Evolutionary conservation across 2,888 invertebrate genomes (phyloP), one percentile per base, ranked within the genome.

Genomic region (Rugalucina vietnamica): DNA sequence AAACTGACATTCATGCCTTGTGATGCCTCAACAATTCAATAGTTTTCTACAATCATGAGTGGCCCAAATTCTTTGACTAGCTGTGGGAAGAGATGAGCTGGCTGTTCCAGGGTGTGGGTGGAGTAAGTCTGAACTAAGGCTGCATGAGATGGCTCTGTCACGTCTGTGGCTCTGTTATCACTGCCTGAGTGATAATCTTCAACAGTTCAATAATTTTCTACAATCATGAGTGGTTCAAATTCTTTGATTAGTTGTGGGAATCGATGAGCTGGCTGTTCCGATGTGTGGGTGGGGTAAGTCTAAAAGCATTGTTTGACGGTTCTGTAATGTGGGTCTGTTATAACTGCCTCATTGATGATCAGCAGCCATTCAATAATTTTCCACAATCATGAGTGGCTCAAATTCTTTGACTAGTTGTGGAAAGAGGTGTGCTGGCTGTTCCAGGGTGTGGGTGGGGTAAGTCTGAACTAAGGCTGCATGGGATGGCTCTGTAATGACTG

Each of bases 201-300:
- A n/a, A n/a, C n/a, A n/a, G n/a, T n/a, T n/a, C n/a, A 65, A 34
- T 80, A 80, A 37, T 80, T 76, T 32, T 80, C 80, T 39, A 80
- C 75, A 39, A 80, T 80, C 80, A 80, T 76, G 1, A 80, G 54
- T 0, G 80, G 76, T 39, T 80, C 80, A 39, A 80, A 70, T 12
- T 80, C 65, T 21, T 29, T 65, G 10, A 65, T n/a, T 21, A 65
- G 65, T 18, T 34, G 27, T 21, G 65, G 65, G 21, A 65, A 65
- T 21, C 32, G 32, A 34, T 65, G 32, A 1, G 10, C 10, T 10
- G 65, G 10, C 12, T 65, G 34, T 27, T 32, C 2, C 18, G 10
- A 3, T 5, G 65, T 12, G 21, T 34, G 10, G 18, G 29, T 29
- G 5, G 65, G 65, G 29, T 65, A 65, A 18, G 65, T 24, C 18